A percentile compares a stretch with the other conserved stretches of the same genome.
These are phyloP conservation scores for Denticeps clupeoides DNA, from an alignment of 2,797 vertebrate species.

Conservation along the genomic window DNA sequence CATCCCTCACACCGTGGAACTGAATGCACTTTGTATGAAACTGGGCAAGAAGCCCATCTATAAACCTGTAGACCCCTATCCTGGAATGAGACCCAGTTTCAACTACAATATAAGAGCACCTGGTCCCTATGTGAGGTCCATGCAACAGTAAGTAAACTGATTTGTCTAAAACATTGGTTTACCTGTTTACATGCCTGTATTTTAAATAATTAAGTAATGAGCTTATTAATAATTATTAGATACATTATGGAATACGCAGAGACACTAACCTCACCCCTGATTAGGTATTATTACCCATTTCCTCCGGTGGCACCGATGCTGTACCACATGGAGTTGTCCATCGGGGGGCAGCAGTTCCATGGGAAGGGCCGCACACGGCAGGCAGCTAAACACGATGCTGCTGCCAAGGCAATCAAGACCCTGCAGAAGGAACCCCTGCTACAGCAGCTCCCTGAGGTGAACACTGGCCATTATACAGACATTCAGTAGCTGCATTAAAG, in stretches of 20 bases:
- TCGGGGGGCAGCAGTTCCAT: constrained; percentile 90
- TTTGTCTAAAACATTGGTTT: too few species aligned
- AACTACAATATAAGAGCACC: constrained; percentile 77
- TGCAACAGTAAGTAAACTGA: constrained; percentile 69
- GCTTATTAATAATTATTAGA: too few species aligned
- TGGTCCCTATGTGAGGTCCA: constrained; percentile 65
- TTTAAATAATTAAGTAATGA: too few species aligned
- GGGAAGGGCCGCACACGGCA: constrained; percentile 93
- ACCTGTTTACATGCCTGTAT: too few species aligned
- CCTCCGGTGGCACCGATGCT: constrained; percentile 81
- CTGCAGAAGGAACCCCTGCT: constrained; percentile 86
- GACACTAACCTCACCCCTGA: too few species aligned
- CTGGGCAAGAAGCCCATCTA: constrained; percentile 92
- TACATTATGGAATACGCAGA: too few species aligned
- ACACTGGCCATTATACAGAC: too few species aligned
- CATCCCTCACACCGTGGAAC: constrained; percentile 83
- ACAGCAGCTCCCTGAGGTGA: constrained; percentile 70
- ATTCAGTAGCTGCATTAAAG: too few species aligned
- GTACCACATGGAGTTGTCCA: constrained; percentile 92
- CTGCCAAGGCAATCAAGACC: constrained; percentile 83
- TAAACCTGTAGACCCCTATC: constrained; percentile 88
- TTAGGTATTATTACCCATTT: constrained; percentile 95
- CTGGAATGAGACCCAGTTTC: constrained; percentile 86
- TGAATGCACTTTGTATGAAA: constrained; percentile 95
- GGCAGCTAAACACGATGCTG: constrained; percentile 87